Evolutionary conservation across 1,140 invertebrate species (phyloP).

Genomic region (Mylabris phalerata): DNA sequence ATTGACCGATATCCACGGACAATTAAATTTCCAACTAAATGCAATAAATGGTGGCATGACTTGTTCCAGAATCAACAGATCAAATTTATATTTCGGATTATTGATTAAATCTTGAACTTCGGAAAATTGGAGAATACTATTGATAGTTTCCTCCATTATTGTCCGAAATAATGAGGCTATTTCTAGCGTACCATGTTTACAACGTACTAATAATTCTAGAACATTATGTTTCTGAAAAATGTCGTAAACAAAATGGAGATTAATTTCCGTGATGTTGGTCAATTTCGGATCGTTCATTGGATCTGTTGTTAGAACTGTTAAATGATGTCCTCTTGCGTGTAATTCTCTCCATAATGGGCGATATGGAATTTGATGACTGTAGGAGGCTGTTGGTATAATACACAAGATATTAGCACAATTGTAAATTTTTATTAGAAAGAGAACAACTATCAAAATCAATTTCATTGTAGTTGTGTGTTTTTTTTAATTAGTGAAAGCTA

Average conservation of each 20-base stretch:
- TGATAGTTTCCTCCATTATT: neutral
- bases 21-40: constrained; percentile 34
- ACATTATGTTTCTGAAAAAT: neutral
- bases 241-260: neutral
- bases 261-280: constrained; percentile 9
- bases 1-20: constrained; percentile 33
- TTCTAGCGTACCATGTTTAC: neutral
- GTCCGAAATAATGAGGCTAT: neutral
- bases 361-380: constrained; percentile 45
- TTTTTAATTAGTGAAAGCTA: too few species aligned
- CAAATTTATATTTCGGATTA: constrained; percentile 29
- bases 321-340: constrained; percentile 42
- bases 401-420: constrained; percentile 37
- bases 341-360: constrained; percentile 32
- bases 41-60: constrained; percentile 27
- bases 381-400: constrained; percentile 37
- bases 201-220: neutral
- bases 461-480: too few species aligned
- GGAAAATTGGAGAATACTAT: neutral
- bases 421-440: neutral
- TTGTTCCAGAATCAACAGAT: constrained; percentile 37
- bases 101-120: neutral
- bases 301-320: constrained; percentile 41
- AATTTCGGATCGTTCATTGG: constrained; percentile 31
- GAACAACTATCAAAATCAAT: too few species aligned